Evolutionary conservation across 2,113 vertebrate species (phyloP).

Genomic region (Ptyas mucosa): DNA sequence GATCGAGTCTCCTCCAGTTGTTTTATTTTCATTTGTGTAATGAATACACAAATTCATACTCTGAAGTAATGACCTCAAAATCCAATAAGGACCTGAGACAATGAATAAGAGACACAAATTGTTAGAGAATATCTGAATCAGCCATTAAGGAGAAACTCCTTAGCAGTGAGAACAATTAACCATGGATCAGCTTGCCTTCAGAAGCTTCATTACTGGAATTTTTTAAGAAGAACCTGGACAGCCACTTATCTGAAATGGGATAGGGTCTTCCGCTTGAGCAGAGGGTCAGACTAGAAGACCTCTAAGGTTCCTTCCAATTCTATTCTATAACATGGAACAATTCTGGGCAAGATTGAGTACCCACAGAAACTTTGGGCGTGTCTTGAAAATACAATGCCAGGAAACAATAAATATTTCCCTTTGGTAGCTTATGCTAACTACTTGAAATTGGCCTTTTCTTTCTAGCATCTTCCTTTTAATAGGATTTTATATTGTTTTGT

Average conservation of each 20-base stretch:
- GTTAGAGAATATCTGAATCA: not conserved
- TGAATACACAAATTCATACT: not conserved
- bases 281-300: not conserved
- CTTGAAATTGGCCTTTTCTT: not conserved
- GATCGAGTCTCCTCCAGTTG: not conserved
- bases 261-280: not conserved
- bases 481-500: not conserved
- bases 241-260: not conserved
- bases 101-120: not conserved
- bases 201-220: not conserved
- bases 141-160: not conserved
- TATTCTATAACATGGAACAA: not conserved
- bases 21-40: not conserved
- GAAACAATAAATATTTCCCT: not conserved
- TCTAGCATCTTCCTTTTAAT: not conserved
- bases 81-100: not conserved
- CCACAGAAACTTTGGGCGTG: not conserved
- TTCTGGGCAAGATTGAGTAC: not conserved
- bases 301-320: not conserved
- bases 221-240: not conserved
- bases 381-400: not conserved
- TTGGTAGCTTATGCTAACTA: not conserved
- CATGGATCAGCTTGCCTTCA: not conserved
- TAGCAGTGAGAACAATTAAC: not conserved
- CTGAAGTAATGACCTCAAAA: not conserved